phyloP scores from a whole-genome alignment of 2,113 vertebrate species.

The Emydocephalus ijimae region DNA sequence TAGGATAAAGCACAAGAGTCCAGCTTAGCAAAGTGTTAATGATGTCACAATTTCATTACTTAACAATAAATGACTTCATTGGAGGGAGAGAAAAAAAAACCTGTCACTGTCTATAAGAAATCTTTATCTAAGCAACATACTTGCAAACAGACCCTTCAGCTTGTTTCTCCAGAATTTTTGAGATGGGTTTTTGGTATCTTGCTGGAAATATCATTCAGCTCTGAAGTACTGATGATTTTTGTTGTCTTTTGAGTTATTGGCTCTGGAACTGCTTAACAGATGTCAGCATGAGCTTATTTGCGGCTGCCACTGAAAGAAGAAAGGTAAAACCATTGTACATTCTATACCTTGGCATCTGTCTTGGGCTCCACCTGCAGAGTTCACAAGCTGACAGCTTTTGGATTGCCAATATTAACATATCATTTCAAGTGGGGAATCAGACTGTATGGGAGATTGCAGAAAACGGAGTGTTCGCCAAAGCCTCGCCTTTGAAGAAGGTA shows the following conservation, averaged over 20 bases:
- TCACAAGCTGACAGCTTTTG: constrained; percentile 30
- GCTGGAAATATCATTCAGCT: constrained; percentile 35
- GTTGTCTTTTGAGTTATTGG: neutral
- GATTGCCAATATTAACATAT: constrained; percentile 58
- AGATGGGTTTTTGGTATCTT: constrained; percentile 3
- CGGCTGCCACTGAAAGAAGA: constrained; percentile 5
- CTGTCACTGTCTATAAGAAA: constrained; percentile 37
- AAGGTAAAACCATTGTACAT: constrained; percentile 18
- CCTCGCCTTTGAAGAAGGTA: constrained; percentile 40
- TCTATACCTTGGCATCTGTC: constrained; percentile 35
- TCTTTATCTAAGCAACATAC: constrained; percentile 31
- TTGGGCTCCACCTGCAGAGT: constrained; percentile 36
- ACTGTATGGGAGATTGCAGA: constrained; percentile 44
- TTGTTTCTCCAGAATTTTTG: constrained; percentile 28
- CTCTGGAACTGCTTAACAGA: constrained; percentile 13
- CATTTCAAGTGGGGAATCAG: constrained; percentile 39
- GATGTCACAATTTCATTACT: constrained; percentile 58
- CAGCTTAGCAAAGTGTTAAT: constrained; percentile 34
- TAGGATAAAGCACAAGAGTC: neutral
- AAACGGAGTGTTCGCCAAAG: constrained; percentile 44
- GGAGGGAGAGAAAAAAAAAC: neutral
- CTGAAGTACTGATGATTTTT: constrained; percentile 18
- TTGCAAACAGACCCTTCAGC: constrained; percentile 29
- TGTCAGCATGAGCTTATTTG: constrained; percentile 46
- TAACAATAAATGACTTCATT: constrained; percentile 27